Conservation (phyloP, 2,113 vertebrate genomes). For the Epinephelus lanceolatus region DNA sequence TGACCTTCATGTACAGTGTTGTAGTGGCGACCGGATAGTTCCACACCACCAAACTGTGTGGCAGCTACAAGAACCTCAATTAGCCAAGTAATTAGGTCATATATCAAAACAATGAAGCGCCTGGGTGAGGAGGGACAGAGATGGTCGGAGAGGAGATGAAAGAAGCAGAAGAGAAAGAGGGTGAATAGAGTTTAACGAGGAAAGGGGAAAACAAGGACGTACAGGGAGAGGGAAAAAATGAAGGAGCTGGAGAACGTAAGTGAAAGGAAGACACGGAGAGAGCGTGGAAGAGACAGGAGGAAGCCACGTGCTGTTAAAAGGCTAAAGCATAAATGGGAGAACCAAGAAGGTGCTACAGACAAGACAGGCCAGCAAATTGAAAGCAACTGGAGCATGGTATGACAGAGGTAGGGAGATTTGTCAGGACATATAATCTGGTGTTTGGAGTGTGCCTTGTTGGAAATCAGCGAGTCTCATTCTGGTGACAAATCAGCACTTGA, state of each 20-base stretch:
- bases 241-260: not conserved
- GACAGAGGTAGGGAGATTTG: constrained; percentile 34
- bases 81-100: constrained; percentile 73
- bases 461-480: constrained; percentile 23
- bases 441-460: constrained; percentile 41
- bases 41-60: constrained; percentile 40
- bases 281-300: constrained; percentile 19
- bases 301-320: constrained; percentile 24
- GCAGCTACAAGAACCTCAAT: constrained; percentile 65
- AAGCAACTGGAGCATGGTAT: constrained; percentile 36
- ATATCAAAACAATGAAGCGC: constrained; percentile 67
- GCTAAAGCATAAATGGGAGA: constrained; percentile 20
- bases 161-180: constrained; percentile 18
- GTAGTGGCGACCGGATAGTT: constrained; percentile 18
- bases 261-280: constrained; percentile 10
- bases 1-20: constrained; percentile 6
- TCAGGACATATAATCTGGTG: constrained; percentile 58
- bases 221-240: not conserved
- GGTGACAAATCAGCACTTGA: constrained; percentile 22
- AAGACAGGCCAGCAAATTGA: constrained; percentile 40
- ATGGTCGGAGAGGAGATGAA: constrained; percentile 47
- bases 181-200: constrained; percentile 9
- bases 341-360: constrained; percentile 20
- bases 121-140: constrained; percentile 32
- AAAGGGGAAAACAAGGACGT: constrained; percentile 11